Conservation (phyloP, 2,113 vertebrate species). For the Agapornis roseicollis region DNA sequence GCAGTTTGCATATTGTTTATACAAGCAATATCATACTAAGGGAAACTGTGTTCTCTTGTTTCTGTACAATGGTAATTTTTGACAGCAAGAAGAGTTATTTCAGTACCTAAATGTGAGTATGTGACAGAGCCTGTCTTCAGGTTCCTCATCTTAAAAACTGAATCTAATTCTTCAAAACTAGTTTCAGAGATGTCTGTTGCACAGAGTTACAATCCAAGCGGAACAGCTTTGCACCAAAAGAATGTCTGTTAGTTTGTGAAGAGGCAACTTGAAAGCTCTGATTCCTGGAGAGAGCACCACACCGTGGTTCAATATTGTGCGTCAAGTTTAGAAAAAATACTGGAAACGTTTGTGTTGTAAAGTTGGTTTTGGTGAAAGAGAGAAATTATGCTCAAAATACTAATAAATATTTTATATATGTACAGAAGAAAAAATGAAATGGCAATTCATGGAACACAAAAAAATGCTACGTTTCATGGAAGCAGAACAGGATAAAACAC, state of each 20-base stretch:
- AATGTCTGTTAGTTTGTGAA: background rate
- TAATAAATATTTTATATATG: background rate
- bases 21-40: background rate
- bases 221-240: background rate
- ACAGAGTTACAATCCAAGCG: background rate
- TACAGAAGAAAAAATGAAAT: background rate
- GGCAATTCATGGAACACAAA: background rate
- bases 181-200: background rate
- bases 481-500: background rate
- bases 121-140: background rate
- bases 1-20: background rate
- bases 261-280: background rate
- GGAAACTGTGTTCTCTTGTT: background rate
- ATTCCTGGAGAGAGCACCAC: background rate
- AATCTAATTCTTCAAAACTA: background rate
- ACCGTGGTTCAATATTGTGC: background rate
- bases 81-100: background rate
- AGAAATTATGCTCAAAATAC: background rate
- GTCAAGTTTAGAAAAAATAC: background rate
- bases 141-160: background rate
- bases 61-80: background rate
- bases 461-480: background rate
- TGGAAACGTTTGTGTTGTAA: background rate
- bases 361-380: background rate
- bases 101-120: background rate